phyloP scores from a whole-genome alignment of 2,888 invertebrate species.

The Xestia c-nigrum region DNA sequence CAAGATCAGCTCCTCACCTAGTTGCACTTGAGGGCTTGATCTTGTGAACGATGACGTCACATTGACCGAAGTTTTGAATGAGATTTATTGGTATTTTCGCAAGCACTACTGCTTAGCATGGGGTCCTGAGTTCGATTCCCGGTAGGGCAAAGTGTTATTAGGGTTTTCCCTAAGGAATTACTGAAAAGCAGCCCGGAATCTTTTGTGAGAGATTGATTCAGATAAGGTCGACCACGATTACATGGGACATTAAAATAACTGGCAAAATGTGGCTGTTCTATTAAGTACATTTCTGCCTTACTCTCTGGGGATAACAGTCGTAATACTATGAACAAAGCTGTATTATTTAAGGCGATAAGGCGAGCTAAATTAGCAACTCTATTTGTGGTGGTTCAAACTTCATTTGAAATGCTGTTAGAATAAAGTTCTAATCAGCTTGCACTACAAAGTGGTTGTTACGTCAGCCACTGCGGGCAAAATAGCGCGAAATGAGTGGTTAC shows the following conservation, averaged over 20 bases:
- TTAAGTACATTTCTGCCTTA: background rate
- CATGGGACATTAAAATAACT: background rate
- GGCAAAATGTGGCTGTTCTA: background rate
- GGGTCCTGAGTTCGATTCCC: background rate
- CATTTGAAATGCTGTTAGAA: too few relatives aligned
- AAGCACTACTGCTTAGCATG: background rate
- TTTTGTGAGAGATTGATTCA: background rate
- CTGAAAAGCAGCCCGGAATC: background rate
- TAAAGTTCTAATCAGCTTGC: too few relatives aligned
- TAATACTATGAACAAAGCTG: background rate
- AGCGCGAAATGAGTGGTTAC: too few relatives aligned
- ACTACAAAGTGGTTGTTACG: too few relatives aligned
- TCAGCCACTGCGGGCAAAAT: too few relatives aligned
- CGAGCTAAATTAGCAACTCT: too few relatives aligned
- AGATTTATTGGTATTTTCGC: background rate
- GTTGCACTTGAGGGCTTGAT: too few relatives aligned
- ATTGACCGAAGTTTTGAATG: too few relatives aligned
- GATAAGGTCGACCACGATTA: background rate
- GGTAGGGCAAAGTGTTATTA: background rate
- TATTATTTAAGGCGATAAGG: too few relatives aligned
- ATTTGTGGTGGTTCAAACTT: too few relatives aligned
- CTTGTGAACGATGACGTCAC: too few relatives aligned
- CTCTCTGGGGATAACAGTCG: background rate
- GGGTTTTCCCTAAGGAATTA: background rate
- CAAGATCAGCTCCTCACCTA: too few relatives aligned